phyloP scores from a whole-genome alignment of 2,113 vertebrate genomes.

The Oryzias melastigma region DNA sequence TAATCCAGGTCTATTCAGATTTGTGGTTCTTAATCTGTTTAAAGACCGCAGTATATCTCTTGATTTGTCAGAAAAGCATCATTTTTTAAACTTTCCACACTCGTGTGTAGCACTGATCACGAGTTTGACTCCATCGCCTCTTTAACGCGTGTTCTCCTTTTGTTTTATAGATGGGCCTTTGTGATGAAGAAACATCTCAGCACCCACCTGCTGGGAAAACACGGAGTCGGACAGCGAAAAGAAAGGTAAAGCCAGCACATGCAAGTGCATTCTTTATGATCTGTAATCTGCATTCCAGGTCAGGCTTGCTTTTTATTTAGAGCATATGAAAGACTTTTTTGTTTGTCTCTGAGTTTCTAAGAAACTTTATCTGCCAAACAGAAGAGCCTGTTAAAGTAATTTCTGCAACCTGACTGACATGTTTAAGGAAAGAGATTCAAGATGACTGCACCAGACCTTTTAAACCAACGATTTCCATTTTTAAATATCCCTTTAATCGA shows the following conservation, averaged over 20 bases:
- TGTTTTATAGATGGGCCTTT: constrained; percentile 89
- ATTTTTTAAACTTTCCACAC: background rate
- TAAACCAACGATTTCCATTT: constrained; percentile 38
- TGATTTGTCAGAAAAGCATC: too few species aligned
- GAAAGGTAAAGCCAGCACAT: constrained; percentile 84
- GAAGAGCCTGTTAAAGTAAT: background rate
- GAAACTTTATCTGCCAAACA: background rate
- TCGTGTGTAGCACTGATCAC: constrained; percentile 23
- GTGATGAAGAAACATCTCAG: constrained; percentile 99
- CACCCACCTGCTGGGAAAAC: constrained; percentile 94
- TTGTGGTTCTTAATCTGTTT: too few species aligned
- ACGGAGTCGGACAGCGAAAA: constrained; percentile 95
- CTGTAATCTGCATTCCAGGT: background rate
- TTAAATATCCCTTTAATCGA: constrained; percentile 62
- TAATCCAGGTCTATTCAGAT: too few species aligned
- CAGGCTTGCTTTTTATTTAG: background rate
- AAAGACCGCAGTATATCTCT: too few species aligned
- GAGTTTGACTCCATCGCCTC: background rate
- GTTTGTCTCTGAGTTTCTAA: background rate
- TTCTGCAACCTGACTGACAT: constrained; percentile 14
- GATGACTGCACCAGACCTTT: constrained; percentile 36
- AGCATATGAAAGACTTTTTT: background rate
- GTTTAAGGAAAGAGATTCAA: constrained; percentile 28
- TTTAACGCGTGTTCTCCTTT: constrained; percentile 30
- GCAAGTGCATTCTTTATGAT: background rate